Base-by-base conservation (phyloP, 2,797 vertebrate species). In the Okamejei kenojei region DNA sequence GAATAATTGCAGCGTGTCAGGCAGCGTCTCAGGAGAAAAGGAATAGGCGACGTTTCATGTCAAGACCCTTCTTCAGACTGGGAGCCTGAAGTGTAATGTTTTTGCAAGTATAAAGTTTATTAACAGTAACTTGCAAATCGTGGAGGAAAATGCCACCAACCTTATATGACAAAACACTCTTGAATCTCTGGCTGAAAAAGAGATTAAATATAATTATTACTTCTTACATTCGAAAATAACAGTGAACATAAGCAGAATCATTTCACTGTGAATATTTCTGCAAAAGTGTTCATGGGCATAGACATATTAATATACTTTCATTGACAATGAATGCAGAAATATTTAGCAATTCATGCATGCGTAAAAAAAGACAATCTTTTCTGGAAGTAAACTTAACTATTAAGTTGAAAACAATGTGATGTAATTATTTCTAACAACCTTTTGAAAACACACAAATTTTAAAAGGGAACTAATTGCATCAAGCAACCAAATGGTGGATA, bases 131-230 rank as follows among this genome's bases (percentile, higher is more conserved):
- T 65, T 65, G 71, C 93, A 93, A 92, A 58, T 45, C 90, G 17
- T 71, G 81, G n/a, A 74, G 63, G 17, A 84, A 73, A 78, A 68
- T 58, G 38, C 61, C 93, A 93, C 96, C 61, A 96, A 97, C 97
- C 97, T 97, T 97, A 93, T 96, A 97, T 15, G 96, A 97, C 93
- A 97, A 95, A 93, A 95, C 93, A 93, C 95, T 94, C 95, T 96
- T 96, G 94, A 97, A 97, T 26, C 95, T 95, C 94, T 94, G 94
- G 94, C 97, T 97, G 94, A 71, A 96, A 96, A 76, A 94, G 90
- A 94, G 77, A 93, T 94, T 78, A 94, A 95, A 94, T 11, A 93
- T 6, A 93, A 79, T 93, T 65, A 93, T 93, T 78, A 86, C n/a
- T 63, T 61, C 19, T 76, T 92, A n/a, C 38, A 76, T 92, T 26